phyloP scores from a whole-genome alignment of 2,888 invertebrate species.

The Patella pellucida region DNA sequence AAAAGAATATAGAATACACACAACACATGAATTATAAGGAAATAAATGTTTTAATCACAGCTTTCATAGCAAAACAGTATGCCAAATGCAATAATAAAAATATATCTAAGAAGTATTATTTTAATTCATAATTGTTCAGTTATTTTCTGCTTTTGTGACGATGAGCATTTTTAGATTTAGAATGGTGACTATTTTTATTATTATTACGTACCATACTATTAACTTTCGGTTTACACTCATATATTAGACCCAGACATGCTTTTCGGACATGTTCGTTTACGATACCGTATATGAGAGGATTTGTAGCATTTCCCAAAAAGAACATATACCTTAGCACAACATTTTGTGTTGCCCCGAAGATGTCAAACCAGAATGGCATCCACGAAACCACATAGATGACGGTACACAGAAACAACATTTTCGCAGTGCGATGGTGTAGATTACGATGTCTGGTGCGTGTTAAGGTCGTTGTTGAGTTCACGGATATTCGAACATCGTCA shows the following conservation, averaged over 20 bases:
- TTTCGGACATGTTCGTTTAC: slow-evolving; percentile 49
- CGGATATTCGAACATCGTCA: background rate
- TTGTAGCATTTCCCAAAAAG: slow-evolving; percentile 55
- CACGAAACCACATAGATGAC: slow-evolving; percentile 55
- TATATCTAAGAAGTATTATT: too few relatives aligned
- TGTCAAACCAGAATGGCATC: slow-evolving; percentile 62
- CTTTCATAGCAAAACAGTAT: too few relatives aligned
- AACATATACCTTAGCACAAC: slow-evolving; percentile 49
- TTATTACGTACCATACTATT: slow-evolving; percentile 1
- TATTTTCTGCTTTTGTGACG: too few relatives aligned
- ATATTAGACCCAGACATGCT: slow-evolving; percentile 37
- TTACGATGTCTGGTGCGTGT: background rate
- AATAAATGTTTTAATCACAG: too few relatives aligned
- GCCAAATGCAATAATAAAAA: too few relatives aligned
- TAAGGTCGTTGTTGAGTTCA: background rate
- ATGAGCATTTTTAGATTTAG: too few relatives aligned
- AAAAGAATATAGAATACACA: too few relatives aligned
- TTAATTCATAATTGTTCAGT: too few relatives aligned
- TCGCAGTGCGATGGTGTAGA: slow-evolving; percentile 49
- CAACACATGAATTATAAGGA: too few relatives aligned
- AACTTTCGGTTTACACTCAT: slow-evolving; percentile 20
- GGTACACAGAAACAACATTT: slow-evolving; percentile 59
- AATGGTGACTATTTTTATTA: too few relatives aligned
- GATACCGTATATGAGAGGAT: slow-evolving; percentile 57
- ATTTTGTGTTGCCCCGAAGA: slow-evolving; percentile 49